Percentiles rank a stretch among this genome's conserved stretches.
phyloP scores from a whole-genome alignment of 35 echinoderm and acorn worm species.

The Ophioderma brevispina region DNA sequence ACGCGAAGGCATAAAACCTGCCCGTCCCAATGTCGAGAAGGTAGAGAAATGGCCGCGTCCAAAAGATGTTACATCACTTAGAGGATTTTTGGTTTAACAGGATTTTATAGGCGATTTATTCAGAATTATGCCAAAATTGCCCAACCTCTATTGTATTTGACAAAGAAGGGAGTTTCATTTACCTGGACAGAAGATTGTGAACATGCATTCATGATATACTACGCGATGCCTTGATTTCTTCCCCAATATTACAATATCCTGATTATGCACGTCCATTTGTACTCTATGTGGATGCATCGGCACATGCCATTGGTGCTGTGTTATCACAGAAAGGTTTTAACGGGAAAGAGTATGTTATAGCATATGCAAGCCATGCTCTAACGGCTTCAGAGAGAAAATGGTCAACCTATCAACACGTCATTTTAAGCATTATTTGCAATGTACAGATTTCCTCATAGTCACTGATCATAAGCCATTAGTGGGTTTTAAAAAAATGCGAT shows the following conservation, averaged over 20 bases:
- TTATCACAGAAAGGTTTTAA: conserved; percentile 9
- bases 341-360: conserved; percentile 31
- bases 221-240: too few species aligned
- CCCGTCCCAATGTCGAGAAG: not conserved
- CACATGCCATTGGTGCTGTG: conserved; percentile 27
- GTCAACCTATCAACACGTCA: conserved; percentile 30
- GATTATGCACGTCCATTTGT: too few species aligned
- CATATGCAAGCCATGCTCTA: conserved; percentile 55
- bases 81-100: conserved; percentile 8
- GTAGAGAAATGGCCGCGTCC: not conserved
- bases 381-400: conserved; percentile 26
- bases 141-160: too few species aligned
- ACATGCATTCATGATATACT: not conserved
- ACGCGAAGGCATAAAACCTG: not conserved
- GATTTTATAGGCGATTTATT: conserved; percentile 4
- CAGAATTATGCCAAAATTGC: conserved; percentile 6
- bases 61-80: not conserved
- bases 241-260: not conserved
- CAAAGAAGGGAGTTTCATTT: too few species aligned
- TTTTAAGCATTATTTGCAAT: conserved; percentile 33
- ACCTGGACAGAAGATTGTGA: not conserved
- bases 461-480: conserved; percentile 51
- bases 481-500: conserved; percentile 23
- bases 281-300: not conserved
- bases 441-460: conserved; percentile 15